phyloP scores from a whole-genome alignment of 2,888 invertebrate genomes.

The Operophtera brumata region DNA sequence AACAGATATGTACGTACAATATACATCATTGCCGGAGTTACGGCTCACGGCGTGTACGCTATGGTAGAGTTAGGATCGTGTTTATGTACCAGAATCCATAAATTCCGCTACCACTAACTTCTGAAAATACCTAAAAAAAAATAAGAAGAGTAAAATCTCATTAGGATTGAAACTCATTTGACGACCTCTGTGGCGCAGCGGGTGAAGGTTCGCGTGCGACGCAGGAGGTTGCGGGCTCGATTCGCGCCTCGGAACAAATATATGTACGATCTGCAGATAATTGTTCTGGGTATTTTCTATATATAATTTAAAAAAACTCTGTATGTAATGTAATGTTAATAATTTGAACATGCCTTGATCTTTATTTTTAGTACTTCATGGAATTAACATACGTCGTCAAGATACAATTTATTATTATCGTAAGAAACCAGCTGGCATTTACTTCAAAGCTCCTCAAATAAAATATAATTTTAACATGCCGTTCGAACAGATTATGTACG shows the following conservation, averaged over 20 bases:
- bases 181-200: too few relatives aligned
- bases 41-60: conserved; percentile 7
- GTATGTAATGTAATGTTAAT: too few relatives aligned
- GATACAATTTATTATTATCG: background rate
- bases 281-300: too few relatives aligned
- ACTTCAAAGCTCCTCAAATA: conserved; percentile 9
- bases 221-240: too few relatives aligned
- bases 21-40: conserved; percentile 21
- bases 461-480: conserved; percentile 8
- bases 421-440: background rate
- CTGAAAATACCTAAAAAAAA: background rate
- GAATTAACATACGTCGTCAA: background rate
- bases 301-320: too few relatives aligned
- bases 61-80: background rate
- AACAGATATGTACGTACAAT: too few relatives aligned
- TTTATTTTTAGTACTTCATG: background rate
- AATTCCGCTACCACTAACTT: background rate
- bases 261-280: too few relatives aligned
- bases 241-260: too few relatives aligned
- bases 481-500: conserved; percentile 7
- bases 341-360: too few relatives aligned
- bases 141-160: background rate
- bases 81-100: background rate
- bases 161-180: too few relatives aligned
- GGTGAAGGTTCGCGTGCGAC: too few relatives aligned